Percentiles rank a stretch among this genome's conserved stretches.
Evolutionary conservation across 2,888 invertebrate species (phyloP).

Genomic region (Xylocampa areola): DNA sequence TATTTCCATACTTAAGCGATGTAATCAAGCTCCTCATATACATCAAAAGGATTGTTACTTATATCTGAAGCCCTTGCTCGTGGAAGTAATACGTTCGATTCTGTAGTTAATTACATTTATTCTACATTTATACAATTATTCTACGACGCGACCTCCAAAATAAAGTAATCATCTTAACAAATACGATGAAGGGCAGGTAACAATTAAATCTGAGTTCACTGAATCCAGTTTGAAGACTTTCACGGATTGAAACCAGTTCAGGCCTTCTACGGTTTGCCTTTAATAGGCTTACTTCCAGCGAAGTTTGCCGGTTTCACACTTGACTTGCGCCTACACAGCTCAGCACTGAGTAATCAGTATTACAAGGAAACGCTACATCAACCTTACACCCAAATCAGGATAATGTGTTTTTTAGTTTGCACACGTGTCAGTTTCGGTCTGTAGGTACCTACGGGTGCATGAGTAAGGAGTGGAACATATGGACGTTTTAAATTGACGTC

Average conservation of each 20-base stretch:
- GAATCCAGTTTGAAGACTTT: too few relatives aligned
- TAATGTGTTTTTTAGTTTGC: constrained; percentile 4
- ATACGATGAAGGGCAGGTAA: too few relatives aligned
- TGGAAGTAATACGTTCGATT: too few relatives aligned
- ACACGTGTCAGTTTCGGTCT: constrained; percentile 4
- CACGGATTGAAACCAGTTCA: not conserved
- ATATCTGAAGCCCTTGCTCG: too few relatives aligned
- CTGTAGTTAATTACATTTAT: too few relatives aligned
- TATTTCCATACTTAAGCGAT: not conserved
- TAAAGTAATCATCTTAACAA: too few relatives aligned
- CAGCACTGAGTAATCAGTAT: constrained; percentile 15
- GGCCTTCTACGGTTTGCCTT: not conserved
- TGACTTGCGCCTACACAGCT: constrained; percentile 15
- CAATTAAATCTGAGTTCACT: too few relatives aligned
- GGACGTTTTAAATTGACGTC: not conserved
- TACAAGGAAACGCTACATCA: constrained; percentile 24
- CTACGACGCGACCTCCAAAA: too few relatives aligned
- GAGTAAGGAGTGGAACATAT: not conserved
- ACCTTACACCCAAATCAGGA: constrained; percentile 24
- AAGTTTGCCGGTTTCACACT: too few relatives aligned
- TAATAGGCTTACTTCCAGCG: not conserved
- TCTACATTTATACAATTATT: too few relatives aligned
- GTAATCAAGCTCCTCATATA: not conserved
- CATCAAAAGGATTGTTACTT: not conserved
- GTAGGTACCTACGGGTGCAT: constrained; percentile 8